Conservation (phyloP, 2,888 invertebrate species). For the Callyntrura guangdongensis region DNA sequence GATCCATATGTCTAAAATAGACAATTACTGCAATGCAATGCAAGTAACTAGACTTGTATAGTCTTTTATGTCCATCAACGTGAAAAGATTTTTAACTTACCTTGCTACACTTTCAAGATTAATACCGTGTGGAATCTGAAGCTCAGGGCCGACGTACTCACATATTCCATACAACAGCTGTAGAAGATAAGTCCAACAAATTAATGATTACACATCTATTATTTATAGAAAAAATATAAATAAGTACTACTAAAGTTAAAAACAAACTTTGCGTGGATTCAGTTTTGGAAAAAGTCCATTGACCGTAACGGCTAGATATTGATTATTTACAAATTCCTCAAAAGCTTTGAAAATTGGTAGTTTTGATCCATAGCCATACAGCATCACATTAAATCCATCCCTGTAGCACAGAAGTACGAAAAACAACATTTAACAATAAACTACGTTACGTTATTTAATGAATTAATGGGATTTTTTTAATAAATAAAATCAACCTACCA, state of each 20-base stretch:
- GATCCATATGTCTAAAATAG: background rate
- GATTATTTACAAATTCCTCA: constrained; percentile 88
- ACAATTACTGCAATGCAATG: background rate
- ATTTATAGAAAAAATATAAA: background rate
- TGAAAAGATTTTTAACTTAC: constrained; percentile 50
- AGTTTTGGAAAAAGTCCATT: constrained; percentile 98
- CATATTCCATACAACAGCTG: constrained; percentile 66
- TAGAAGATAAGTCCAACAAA: background rate
- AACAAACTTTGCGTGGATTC: constrained; percentile 91
- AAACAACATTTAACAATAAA: too few relatives aligned
- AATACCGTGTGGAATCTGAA: constrained; percentile 40
- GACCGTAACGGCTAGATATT: constrained; percentile 91
- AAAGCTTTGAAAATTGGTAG: constrained; percentile 92
- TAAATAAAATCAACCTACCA: too few relatives aligned
- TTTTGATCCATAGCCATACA: constrained; percentile 97
- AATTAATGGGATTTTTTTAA: too few relatives aligned
- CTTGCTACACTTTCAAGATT: constrained; percentile 72
- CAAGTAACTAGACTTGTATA: background rate
- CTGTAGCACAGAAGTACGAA: too few relatives aligned
- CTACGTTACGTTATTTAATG: too few relatives aligned
- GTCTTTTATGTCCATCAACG: background rate
- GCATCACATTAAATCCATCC: constrained; percentile 94
- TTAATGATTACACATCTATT: background rate
- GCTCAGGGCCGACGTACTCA: constrained; percentile 13
- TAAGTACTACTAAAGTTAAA: background rate